These are phyloP conservation scores for Microchrysa polita DNA, from an alignment of 2,888 invertebrate species.

Conservation along the genomic window DNA sequence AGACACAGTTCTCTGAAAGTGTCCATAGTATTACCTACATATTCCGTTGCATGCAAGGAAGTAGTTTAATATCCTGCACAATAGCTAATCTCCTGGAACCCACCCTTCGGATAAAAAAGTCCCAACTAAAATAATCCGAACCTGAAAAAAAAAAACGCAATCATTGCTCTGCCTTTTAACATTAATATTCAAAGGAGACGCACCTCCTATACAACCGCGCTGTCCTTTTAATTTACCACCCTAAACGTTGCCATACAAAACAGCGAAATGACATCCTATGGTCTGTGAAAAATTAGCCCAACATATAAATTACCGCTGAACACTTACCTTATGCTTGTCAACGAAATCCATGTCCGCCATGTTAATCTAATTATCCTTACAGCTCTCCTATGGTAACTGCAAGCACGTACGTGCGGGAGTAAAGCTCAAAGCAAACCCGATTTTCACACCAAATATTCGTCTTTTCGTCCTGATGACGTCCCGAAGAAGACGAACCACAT, in stretches of 20 bases:
- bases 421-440: too few species aligned
- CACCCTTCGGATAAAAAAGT: not conserved
- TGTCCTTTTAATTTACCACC: not conserved
- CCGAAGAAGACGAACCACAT: constrained; percentile 1
- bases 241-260: not conserved
- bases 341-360: constrained; percentile 40
- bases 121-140: not conserved
- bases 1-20: too few species aligned
- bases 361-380: constrained; percentile 44
- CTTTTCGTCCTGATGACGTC: not conserved
- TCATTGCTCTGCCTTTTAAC: too few species aligned
- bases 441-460: too few species aligned
- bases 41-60: too few species aligned
- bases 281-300: constrained; percentile 9
- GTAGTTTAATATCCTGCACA: not conserved
- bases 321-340: constrained; percentile 39
- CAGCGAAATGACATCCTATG: not conserved
- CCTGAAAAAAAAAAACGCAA: not conserved
- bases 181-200: too few species aligned
- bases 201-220: not conserved
- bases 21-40: too few species aligned
- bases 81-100: not conserved
- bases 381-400: not conserved
- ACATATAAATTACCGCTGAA: constrained; percentile 31
- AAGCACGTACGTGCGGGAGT: too few species aligned